A percentile compares a stretch with the other conserved stretches of the same genome.
Evolutionary conservation across 2,888 invertebrate species (phyloP).

Genomic region (Agrochola litura): DNA sequence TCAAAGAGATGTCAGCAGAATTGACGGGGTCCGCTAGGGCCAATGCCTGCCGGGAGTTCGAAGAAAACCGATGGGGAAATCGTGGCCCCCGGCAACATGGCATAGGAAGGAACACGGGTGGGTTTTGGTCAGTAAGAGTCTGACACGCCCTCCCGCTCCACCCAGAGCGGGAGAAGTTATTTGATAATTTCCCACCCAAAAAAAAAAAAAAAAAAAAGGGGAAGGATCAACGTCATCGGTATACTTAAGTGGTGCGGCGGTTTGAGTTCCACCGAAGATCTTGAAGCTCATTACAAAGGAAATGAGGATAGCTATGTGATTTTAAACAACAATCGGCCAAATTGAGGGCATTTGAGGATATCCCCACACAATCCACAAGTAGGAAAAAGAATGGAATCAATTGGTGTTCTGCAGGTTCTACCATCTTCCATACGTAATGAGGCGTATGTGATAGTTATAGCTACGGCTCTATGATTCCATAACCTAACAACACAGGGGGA

Average conservation of each 20-base stretch:
- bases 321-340: not conserved
- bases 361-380: not conserved
- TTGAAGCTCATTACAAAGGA: not conserved
- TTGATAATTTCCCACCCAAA: no score
- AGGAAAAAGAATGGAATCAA: not conserved
- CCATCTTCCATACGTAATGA: not conserved
- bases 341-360: not conserved
- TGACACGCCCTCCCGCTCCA: no score
- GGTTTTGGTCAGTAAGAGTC: no score
- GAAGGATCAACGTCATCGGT: not conserved
- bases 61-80: no score
- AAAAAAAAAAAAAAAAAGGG: no score
- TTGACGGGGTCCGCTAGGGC: no score
- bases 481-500: constrained; percentile 8
- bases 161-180: no score
- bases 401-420: not conserved
- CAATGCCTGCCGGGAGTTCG: no score
- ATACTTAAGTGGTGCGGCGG: not conserved
- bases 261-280: not conserved
- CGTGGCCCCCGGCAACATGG: no score
- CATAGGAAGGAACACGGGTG: no score
- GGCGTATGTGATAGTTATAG: not conserved
- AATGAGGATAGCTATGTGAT: not conserved
- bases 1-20: no score
- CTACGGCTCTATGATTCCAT: not conserved